Base-by-base conservation (phyloP, 1,140 invertebrate species). In the Archegozetes longisetosus region DNA sequence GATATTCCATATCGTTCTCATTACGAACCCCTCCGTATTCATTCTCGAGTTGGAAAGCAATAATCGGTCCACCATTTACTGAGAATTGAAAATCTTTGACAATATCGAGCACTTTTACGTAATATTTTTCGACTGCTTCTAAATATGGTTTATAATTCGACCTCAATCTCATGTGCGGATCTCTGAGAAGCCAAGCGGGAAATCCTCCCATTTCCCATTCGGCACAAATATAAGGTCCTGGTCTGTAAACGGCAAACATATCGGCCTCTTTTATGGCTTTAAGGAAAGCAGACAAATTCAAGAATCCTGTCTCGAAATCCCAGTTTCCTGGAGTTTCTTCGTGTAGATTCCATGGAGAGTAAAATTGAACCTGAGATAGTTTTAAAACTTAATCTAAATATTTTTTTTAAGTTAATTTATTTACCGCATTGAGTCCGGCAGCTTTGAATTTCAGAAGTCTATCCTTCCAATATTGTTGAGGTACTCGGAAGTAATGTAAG, bases 201-300 rank as follows among this genome's bases (percentile, higher is more conserved):
- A 75, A 66, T 3, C 73, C 73, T 46, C 73, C 73, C 70, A 73
- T 74, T 55, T 78, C 76, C 70, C 73, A 71, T 65, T 78, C 76
- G 40, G 70, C 75, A 70, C 74, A 75, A 40, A 76, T 74, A 61
- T 76, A 78, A 4, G 76, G 76, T 14, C 76, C 76, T 68, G 13
- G n/a, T n/a, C n/a, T n/a, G n/a, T n/a, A n/a, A n/a, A n/a, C n/a
- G n/a, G n/a, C n/a, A n/a, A n/a, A n/a, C n/a, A n/a, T n/a, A n/a
- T n/a, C n/a, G n/a, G n/a, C n/a, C n/a, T n/a, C n/a, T n/a, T n/a
- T n/a, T n/a, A 74, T 74, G 13, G 67, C 56, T 49, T 69, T 59
- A 3, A 78, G 63, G 64, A 75, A 77, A 20, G 57, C 47, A 4
- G 65, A 65, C 28, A 77, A 60, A 65, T 77, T 68, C 28, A 67